Evolutionary conservation across 2,113 vertebrate species (phyloP).

Genomic region (Rostratula benghalensis): DNA sequence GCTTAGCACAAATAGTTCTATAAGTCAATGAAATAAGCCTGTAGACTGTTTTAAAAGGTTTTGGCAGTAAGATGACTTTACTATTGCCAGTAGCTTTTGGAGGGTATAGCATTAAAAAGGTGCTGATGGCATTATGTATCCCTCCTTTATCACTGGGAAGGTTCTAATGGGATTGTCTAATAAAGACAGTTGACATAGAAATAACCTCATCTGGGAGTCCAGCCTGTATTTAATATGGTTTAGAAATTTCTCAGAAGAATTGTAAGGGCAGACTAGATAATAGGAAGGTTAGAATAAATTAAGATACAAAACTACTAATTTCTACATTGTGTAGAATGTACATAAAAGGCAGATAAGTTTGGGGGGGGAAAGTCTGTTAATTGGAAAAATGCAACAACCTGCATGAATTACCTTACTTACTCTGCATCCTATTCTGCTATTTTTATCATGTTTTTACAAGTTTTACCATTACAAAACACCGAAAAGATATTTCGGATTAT

Average conservation of each 20-base stretch:
- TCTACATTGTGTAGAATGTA: not conserved
- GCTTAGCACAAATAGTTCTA: not conserved
- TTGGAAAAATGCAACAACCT: not conserved
- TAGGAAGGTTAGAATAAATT: conserved; percentile 7
- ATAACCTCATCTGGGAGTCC: not conserved
- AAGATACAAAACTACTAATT: not conserved
- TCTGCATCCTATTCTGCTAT: not conserved
- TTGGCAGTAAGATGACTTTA: not conserved
- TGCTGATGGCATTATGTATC: not conserved
- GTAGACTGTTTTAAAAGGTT: not conserved
- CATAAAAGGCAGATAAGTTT: not conserved
- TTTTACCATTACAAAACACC: not conserved
- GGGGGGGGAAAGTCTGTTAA: not conserved
- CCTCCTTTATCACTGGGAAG: not conserved
- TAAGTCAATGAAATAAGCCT: conserved; percentile 1
- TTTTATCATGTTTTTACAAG: not conserved
- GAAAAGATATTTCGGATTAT: not conserved
- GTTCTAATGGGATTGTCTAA: not conserved
- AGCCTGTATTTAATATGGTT: not conserved
- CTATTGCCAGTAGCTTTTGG: not conserved
- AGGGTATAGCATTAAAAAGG: not conserved
- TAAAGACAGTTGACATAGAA: not conserved
- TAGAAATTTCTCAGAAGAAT: not conserved
- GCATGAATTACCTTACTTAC: not conserved
- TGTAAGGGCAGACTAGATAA: not conserved